A percentile compares a stretch with the other conserved stretches of the same genome.
Conservation (phyloP, 2,888 invertebrate species). For the Clunio marinus region DNA sequence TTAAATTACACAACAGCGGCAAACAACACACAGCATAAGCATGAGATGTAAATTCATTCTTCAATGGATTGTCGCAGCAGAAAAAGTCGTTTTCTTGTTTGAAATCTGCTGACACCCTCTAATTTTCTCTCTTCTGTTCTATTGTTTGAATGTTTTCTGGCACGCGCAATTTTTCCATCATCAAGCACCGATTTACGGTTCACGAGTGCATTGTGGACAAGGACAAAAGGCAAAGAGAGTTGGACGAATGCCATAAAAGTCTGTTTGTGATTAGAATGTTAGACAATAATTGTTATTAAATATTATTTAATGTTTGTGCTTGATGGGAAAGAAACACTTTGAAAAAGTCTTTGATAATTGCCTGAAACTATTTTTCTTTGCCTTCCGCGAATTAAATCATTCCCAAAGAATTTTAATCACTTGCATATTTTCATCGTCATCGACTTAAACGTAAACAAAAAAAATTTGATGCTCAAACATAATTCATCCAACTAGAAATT, state of each 20-base stretch:
- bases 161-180: constrained; percentile 10
- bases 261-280: constrained; percentile 9
- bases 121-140: neutral
- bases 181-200: constrained; percentile 5
- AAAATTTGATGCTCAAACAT: neutral
- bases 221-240: neutral
- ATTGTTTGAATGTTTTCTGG: constrained; percentile 13
- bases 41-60: neutral
- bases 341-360: neutral
- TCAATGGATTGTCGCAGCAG: neutral
- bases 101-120: constrained; percentile 12
- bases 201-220: neutral
- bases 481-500: constrained; percentile 9
- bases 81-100: neutral
- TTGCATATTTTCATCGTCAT: neutral
- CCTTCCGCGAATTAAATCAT: neutral
- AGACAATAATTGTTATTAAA: neutral
- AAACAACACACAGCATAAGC: too few species aligned
- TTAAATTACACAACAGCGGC: constrained; percentile 15
- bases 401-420: neutral
- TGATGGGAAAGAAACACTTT: neutral
- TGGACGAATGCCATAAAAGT: constrained; percentile 8
- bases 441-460: neutral
- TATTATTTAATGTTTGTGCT: too few species aligned
- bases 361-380: neutral